These are phyloP conservation scores for Erebia ligea DNA, from an alignment of 2,888 invertebrate species.

Conservation along the genomic window DNA sequence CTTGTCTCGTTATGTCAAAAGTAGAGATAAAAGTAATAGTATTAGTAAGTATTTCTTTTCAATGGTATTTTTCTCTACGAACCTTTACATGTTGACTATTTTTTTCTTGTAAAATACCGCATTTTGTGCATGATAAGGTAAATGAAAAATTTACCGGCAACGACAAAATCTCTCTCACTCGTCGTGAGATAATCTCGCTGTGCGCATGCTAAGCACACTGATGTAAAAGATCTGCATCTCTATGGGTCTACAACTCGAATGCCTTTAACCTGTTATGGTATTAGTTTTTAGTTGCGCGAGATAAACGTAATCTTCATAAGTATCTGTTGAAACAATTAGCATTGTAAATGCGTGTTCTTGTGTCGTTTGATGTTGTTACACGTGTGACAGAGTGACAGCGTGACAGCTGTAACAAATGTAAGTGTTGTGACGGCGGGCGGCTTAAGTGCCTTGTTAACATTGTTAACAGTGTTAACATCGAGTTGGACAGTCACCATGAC, in stretches of 20 bases:
- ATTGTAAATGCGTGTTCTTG: constrained; percentile 34
- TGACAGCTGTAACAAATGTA: constrained; percentile 25
- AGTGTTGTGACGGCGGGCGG: constrained; percentile 22
- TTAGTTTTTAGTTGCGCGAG: constrained; percentile 11
- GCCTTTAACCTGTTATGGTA: constrained; percentile 7
- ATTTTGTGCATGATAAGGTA: too few species aligned
- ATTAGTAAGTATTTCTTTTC: too few species aligned
- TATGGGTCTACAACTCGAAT: neutral
- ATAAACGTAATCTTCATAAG: constrained; percentile 34
- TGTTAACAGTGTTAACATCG: constrained; percentile 21
- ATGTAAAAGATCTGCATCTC: neutral
- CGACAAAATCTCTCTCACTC: too few species aligned
- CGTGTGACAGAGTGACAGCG: constrained; percentile 21
- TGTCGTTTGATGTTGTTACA: constrained; percentile 12
- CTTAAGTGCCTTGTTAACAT: constrained; percentile 33
- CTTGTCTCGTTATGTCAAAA: too few species aligned
- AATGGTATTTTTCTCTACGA: too few species aligned
- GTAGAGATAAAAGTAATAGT: too few species aligned
- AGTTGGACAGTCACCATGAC: constrained; percentile 18
- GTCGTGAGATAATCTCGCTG: too few species aligned
- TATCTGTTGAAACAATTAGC: constrained; percentile 39
- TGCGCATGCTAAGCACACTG: too few species aligned
- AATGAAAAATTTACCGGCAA: too few species aligned
- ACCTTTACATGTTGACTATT: too few species aligned
- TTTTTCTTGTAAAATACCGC: too few species aligned